Percentiles rank a stretch among this genome's conserved stretches.
These are phyloP conservation scores for Myrmecobius fasciatus DNA, from an alignment of 2,113 vertebrate genomes.

Conservation along the genomic window DNA sequence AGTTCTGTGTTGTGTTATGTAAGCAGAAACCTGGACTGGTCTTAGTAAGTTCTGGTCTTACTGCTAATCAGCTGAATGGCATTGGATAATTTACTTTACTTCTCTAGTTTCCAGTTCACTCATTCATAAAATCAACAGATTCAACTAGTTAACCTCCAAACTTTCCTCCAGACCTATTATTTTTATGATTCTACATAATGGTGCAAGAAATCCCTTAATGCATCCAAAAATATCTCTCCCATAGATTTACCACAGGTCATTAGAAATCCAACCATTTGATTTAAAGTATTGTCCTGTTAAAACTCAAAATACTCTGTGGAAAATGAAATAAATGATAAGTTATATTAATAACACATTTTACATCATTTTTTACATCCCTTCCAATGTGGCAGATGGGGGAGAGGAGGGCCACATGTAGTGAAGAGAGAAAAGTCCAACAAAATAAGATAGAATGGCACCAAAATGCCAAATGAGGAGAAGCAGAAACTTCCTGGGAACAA, in stretches of 20 bases:
- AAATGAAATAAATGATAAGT: background rate
- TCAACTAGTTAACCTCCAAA: background rate
- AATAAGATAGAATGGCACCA: background rate
- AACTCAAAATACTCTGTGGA: background rate
- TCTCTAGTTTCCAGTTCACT: background rate
- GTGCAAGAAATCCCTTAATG: background rate
- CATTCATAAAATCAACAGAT: background rate
- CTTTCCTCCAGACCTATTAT: background rate
- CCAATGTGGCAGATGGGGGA: background rate
- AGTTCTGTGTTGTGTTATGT: background rate
- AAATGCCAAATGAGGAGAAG: background rate
- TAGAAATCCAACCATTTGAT: slow-evolving; percentile 3
- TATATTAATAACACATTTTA: background rate
- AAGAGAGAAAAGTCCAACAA: background rate
- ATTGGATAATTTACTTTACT: background rate
- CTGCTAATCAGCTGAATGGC: background rate
- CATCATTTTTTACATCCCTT: background rate
- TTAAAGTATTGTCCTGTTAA: background rate
- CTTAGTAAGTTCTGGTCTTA: background rate
- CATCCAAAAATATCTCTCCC: background rate
- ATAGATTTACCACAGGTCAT: background rate
- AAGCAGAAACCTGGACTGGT: background rate
- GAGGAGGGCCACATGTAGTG: background rate
- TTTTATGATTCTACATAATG: background rate
- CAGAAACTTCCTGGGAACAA: background rate